Base-by-base conservation (phyloP, 2,113 vertebrate genomes). In the Caracal caracal region DNA sequence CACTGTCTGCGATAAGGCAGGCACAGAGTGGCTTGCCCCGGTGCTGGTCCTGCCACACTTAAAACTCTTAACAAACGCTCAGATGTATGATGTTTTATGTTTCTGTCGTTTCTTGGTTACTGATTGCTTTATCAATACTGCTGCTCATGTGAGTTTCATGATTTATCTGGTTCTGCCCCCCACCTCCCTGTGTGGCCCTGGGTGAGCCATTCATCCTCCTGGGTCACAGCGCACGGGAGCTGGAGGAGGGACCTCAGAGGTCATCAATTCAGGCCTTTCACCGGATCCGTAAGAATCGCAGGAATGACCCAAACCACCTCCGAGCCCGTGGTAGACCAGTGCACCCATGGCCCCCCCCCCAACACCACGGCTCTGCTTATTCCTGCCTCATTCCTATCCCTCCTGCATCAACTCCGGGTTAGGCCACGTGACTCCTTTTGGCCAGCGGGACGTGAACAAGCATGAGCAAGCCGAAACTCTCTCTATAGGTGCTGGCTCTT, bases 71-170 rank as follows among this genome's bases (percentile, higher is more conserved):
- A 56, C 59, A n/a, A 49, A 26, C 3, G 61, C 35, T 70, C 37
- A 2, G 1, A 43, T 20, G 68, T 8, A 5, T 2, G 51, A 35
- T 37, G 73, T 47, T 79, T 65, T 85, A 76, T 35, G 93, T 79
- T 49, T 89, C 88, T 24, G 35, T 40, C 70, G 0, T 78, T 91
- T 37, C 86, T 79, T 19, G 0, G 49, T 71, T 84, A 35, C 90
- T 59, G 95, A 97, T 83, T 70, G 75, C 68, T 97, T 97, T 79
- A 97, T 95, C 95, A 79, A 95, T 93, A 92, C 86, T 4, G 63
- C 79, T 65, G 61, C 73, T 84, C 20, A 13, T n/a, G 80, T 88
- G 96, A 59, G 78, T n/a, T 30, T 70, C 0, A 0, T 87, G 92
- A 97, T 92, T 94, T 92, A 90, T 96, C 83, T 22, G 73, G 13